Evolutionary conservation across 2,888 invertebrate species (phyloP).

Genomic region (Epinotia ramella): DNA sequence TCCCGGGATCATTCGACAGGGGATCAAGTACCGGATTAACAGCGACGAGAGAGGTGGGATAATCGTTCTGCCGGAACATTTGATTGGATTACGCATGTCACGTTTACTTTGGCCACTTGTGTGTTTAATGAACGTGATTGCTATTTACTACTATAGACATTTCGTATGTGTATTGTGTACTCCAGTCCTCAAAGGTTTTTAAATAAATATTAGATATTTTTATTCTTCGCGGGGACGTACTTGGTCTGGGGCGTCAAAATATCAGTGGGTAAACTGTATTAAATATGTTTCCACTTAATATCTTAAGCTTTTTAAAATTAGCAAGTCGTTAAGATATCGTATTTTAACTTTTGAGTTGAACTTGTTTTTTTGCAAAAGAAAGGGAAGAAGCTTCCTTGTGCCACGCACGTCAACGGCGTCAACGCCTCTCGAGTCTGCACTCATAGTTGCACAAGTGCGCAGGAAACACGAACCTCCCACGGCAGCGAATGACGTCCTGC

Average conservation of each 20-base stretch:
- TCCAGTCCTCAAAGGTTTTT: too few species aligned
- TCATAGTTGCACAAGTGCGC: slow-evolving; percentile 9
- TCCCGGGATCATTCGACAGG: neutral
- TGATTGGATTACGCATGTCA: slow-evolving; percentile 22
- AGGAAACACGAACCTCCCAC: slow-evolving; percentile 25
- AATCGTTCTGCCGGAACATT: slow-evolving; percentile 16
- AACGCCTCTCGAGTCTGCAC: neutral
- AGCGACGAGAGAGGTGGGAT: slow-evolving; percentile 2
- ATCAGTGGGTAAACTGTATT: too few species aligned
- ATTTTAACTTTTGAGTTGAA: too few species aligned
- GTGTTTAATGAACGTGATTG: slow-evolving; percentile 2
- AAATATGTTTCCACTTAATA: too few species aligned
- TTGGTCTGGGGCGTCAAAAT: too few species aligned
- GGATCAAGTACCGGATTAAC: slow-evolving; percentile 28
- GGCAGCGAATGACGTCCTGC: neutral
- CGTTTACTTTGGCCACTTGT: neutral
- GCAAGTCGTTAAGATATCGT: too few species aligned
- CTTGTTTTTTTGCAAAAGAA: neutral
- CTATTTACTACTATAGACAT: neutral
- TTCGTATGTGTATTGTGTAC: neutral
- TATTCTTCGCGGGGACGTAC: too few species aligned
- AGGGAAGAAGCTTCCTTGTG: neutral
- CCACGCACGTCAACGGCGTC: neutral
- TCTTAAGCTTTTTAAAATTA: too few species aligned
- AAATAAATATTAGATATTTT: too few species aligned